Percentiles rank a stretch among this genome's conserved stretches.
These are phyloP conservation scores for Netelia inedita DNA, from an alignment of 2,888 invertebrate species.

Conservation along the genomic window DNA sequence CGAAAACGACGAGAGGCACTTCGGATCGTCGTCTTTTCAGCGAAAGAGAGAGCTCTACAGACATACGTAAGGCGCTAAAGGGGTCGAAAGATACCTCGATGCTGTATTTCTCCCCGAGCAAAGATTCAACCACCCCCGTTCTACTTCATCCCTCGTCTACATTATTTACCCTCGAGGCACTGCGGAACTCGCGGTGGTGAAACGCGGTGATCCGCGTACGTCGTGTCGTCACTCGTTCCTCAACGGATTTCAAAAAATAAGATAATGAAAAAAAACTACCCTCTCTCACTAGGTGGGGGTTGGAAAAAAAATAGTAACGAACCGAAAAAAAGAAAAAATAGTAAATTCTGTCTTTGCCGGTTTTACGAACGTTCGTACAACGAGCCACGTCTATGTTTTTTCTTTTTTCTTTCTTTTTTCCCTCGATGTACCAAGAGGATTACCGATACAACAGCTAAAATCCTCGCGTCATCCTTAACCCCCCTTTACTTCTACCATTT, in stretches of 20 bases:
- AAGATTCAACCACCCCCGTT: constrained; percentile 29
- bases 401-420: background rate
- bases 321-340: background rate
- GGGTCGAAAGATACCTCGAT: constrained; percentile 39
- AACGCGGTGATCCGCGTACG: constrained; percentile 27
- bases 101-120: constrained; percentile 52
- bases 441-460: constrained; percentile 62
- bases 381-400: constrained; percentile 15
- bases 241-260: constrained; percentile 23
- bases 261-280: constrained; percentile 3
- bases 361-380: constrained; percentile 40
- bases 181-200: constrained; percentile 9
- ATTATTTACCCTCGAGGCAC: constrained; percentile 30
- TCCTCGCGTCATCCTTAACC: constrained; percentile 60
- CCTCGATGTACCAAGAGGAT: constrained; percentile 58
- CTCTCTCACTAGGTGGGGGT: background rate
- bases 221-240: constrained; percentile 38
- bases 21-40: constrained; percentile 61
- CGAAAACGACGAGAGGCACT: constrained; percentile 53
- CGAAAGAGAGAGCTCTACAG: constrained; percentile 14
- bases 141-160: background rate
- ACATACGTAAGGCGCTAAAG: constrained; percentile 33
- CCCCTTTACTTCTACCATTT: constrained; percentile 19
- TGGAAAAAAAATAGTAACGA: constrained; percentile 9
- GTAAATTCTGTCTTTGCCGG: background rate